phyloP scores from a whole-genome alignment of 2,888 invertebrate genomes.

The Drosophila putrida region DNA sequence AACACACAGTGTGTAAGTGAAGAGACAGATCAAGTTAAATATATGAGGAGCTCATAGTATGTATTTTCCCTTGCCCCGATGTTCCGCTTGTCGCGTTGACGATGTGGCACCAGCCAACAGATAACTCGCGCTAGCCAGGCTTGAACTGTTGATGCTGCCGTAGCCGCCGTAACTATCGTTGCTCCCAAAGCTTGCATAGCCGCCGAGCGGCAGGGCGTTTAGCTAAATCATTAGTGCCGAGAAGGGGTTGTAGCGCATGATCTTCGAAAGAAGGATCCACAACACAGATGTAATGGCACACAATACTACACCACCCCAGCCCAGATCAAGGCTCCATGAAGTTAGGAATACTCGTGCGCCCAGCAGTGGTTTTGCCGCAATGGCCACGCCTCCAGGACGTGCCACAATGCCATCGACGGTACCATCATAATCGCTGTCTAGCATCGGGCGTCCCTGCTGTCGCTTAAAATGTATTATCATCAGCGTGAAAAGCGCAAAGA shows the following conservation, averaged over 20 bases:
- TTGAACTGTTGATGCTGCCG: slow-evolving; percentile 65
- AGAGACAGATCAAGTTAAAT: slow-evolving; percentile 18
- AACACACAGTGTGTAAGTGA: slow-evolving; percentile 25
- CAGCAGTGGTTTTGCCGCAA: slow-evolving; percentile 87
- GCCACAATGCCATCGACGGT: slow-evolving; percentile 91
- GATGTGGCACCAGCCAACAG: slow-evolving; percentile 58
- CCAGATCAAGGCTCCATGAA: slow-evolving; percentile 93
- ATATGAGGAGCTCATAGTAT: slow-evolving; percentile 54
- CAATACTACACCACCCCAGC: slow-evolving; percentile 94
- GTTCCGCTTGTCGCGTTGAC: slow-evolving; percentile 77
- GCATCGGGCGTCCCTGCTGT: slow-evolving; percentile 89
- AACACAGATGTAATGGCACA: slow-evolving; percentile 93
- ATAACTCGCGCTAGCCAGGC: slow-evolving; percentile 68
- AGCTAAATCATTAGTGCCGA: slow-evolving; percentile 89
- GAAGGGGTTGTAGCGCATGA: slow-evolving; percentile 95
- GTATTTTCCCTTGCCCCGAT: slow-evolving; percentile 72
- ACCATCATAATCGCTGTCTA: slow-evolving; percentile 88
- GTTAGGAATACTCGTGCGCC: slow-evolving; percentile 91
- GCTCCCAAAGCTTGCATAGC: slow-evolving; percentile 49
- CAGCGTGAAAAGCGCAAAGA: slow-evolving; percentile 95
- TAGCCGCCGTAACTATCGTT: slow-evolving; percentile 67
- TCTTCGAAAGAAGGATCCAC: slow-evolving; percentile 95
- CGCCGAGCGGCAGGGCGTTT: slow-evolving; percentile 79
- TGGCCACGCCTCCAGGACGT: slow-evolving; percentile 86
- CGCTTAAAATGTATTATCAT: slow-evolving; percentile 97